Evolutionary conservation across 92 coral and sea anemone genomes (phyloP), one percentile per base, ranked within the genome.

Genomic region (Nematostella vectensis): DNA sequence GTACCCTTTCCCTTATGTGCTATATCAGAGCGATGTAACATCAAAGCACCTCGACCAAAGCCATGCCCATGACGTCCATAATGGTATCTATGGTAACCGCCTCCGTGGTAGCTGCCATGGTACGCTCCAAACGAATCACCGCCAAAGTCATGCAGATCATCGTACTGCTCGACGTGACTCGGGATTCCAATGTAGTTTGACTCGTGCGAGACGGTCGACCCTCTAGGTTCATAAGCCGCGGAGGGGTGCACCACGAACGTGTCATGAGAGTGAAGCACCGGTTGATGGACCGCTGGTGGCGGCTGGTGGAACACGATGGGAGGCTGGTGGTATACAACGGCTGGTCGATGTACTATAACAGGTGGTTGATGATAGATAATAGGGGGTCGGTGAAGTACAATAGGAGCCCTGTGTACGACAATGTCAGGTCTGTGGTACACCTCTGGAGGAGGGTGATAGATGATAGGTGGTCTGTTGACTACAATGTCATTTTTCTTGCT

Each of bases 401-500:
- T 93, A 2, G 99, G 99, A 1, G 99, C 99, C 23, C 99, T 84
- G 58, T 93, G 99, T 22, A 93, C 99, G 25, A 93, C 99, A 58
- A 93, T 93, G 59, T 93, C 99, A 23, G 99, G 99, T 43, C 99
- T 77, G 58, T 93, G 99, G 51, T 93, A 93, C 22, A 93, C 83
- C 66, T 93, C 99, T 21, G 99, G 99, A 12, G 99, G 99, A 15
- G 99, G 96, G 57, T 93, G 99, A 31, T 93, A 93, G 53, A 93
- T 93, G 21, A 93, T 93, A 1, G 99, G 99, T 18, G 99, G 99
- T 22, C 99, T 88, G 58, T 83, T 79, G 3, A 93, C 96, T 30
- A 93, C 94, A 57, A 93, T 93, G 39, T 85, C 80, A 59, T 93
- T 93, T 59, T 87, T 93, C 64, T 65, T 82, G 0, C 83, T 66